Evolutionary conservation across 1,140 invertebrate genomes (phyloP).

Genomic region (Eubasilissa regina): DNA sequence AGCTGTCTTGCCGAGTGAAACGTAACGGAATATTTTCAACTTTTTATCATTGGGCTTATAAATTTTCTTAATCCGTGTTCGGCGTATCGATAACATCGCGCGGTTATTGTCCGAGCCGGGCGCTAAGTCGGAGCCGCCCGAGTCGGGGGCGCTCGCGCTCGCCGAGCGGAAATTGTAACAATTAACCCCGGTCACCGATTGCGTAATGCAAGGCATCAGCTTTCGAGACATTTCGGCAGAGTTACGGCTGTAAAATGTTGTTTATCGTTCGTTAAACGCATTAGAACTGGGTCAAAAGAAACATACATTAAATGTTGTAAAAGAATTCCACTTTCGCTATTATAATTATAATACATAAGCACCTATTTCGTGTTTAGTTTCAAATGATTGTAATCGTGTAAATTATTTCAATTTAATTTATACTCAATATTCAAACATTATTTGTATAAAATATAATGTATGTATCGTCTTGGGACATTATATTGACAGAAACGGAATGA

Average conservation of each 20-base stretch:
- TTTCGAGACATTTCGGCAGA: conserved; percentile 9
- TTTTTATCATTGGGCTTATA: conserved; percentile 20
- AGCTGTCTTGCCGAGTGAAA: not conserved
- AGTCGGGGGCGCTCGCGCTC: not conserved
- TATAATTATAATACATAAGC: no score
- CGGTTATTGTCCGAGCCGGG: conserved; percentile 5
- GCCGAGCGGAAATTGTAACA: conserved; percentile 41
- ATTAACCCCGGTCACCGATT: conserved; percentile 26
- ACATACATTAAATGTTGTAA: no score
- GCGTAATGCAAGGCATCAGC: conserved; percentile 25
- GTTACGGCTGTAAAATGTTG: not conserved
- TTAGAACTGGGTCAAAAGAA: no score
- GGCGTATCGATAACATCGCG: conserved; percentile 33
- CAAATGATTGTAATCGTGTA: no score
- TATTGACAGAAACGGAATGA: no score
- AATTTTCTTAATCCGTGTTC: conserved; percentile 34
- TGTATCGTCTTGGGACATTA: no score
- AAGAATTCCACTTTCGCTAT: no score
- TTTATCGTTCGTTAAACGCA: no score
- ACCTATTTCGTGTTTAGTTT: no score
- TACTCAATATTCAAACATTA: no score
- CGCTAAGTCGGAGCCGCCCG: not conserved
- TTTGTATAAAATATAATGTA: no score
- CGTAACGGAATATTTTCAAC: conserved; percentile 16
- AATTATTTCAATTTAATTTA: no score